Conservation (phyloP, 2,888 invertebrate species). For the Caenorhabditis becei region DNA sequence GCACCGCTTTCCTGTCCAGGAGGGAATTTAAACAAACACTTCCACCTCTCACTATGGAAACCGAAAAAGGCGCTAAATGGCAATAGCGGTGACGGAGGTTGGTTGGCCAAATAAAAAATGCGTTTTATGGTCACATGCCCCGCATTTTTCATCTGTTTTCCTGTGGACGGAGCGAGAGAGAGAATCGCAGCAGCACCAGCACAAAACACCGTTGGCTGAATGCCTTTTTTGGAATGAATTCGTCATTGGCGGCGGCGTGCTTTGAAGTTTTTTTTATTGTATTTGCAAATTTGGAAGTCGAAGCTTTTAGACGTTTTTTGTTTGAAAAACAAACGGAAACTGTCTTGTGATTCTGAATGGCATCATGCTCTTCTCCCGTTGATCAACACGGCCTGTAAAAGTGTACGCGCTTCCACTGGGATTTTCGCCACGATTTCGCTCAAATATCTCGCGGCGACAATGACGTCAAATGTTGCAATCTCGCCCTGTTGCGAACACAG, state of each 20-base stretch:
- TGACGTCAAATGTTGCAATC: no score
- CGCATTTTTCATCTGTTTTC: conserved; percentile 61
- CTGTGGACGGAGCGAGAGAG: conserved; percentile 28
- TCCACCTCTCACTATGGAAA: conserved; percentile 25
- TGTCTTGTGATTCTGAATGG: background rate
- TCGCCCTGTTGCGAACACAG: no score
- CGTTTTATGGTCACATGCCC: conserved; percentile 53
- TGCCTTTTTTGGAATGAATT: conserved; percentile 44
- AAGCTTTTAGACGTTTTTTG: background rate
- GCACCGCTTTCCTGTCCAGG: no score
- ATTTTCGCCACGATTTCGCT: no score
- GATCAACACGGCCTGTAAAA: no score
- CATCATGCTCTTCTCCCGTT: no score
- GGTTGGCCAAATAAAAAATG: conserved; percentile 44
- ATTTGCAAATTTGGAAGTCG: conserved; percentile 19
- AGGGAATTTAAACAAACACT: background rate
- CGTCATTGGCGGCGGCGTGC: conserved; percentile 17
- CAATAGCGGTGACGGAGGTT: background rate
- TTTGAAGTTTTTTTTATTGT: conserved; percentile 47
- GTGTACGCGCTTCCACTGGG: no score
- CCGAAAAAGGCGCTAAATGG: conserved; percentile 15
- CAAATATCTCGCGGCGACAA: no score
- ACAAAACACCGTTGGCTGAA: conserved; percentile 30
- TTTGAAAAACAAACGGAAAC: background rate
- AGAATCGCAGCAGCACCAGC: conserved; percentile 35